Evolutionary conservation across 2,797 vertebrate genomes (phyloP).

Genomic region (Strix occidentalis): DNA sequence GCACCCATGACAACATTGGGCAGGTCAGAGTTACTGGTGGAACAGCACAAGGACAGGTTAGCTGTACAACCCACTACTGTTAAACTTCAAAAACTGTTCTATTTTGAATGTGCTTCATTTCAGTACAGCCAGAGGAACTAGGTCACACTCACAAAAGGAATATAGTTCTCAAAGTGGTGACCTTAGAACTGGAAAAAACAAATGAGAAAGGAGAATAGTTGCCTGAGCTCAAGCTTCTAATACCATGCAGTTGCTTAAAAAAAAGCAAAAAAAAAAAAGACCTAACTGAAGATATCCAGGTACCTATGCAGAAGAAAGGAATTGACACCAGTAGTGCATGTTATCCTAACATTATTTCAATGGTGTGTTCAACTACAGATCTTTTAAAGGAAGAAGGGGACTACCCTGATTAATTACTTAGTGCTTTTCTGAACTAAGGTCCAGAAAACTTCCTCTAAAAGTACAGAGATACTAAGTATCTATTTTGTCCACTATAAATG

Average conservation of each 20-base stretch:
- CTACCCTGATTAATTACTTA: background rate
- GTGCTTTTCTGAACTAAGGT: background rate
- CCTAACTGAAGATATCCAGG: background rate
- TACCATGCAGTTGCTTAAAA: background rate
- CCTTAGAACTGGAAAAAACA: background rate
- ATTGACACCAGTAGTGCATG: background rate
- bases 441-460: background rate
- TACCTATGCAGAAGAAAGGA: background rate
- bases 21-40: background rate
- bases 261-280: no score
- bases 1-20: background rate
- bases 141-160: background rate
- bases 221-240: background rate
- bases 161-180: background rate
- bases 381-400: background rate
- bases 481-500: background rate
- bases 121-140: background rate
- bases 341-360: background rate
- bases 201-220: background rate
- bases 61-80: background rate
- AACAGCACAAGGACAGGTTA: background rate
- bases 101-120: background rate
- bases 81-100: background rate
- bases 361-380: background rate
- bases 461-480: background rate